These are phyloP conservation scores for Proisotoma minuta DNA, from an alignment of 2,888 invertebrate genomes.

Conservation along the genomic window DNA sequence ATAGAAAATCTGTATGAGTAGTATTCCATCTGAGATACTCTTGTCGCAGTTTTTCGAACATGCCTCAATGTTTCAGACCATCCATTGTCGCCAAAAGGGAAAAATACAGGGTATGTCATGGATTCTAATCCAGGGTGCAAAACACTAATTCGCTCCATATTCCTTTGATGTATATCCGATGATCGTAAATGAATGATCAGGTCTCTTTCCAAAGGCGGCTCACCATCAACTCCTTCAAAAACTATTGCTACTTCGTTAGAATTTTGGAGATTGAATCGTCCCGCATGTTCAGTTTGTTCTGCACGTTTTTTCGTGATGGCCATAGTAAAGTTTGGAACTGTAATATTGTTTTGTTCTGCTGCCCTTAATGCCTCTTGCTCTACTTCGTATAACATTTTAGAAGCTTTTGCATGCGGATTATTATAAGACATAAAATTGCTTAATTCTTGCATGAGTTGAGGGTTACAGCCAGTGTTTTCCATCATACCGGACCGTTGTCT, in stretches of 20 bases:
- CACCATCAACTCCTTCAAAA: slow-evolving; percentile 31
- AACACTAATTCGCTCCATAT: slow-evolving; percentile 10
- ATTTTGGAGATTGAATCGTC: slow-evolving; percentile 38
- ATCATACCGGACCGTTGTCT: slow-evolving; percentile 8
- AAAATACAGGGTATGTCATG: slow-evolving; percentile 43
- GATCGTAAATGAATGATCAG: slow-evolving; percentile 28
- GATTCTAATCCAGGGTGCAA: slow-evolving; percentile 33
- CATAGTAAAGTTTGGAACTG: too few relatives aligned
- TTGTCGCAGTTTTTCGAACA: too few relatives aligned
- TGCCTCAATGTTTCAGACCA: too few relatives aligned
- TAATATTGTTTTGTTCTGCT: neutral
- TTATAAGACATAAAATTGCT: too few relatives aligned
- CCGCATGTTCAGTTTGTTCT: slow-evolving; percentile 16
- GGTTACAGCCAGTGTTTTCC: too few relatives aligned
- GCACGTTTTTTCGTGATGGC: too few relatives aligned
- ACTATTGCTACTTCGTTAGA: slow-evolving; percentile 37
- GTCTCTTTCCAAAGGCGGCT: slow-evolving; percentile 41
- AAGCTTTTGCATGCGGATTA: slow-evolving; percentile 37
- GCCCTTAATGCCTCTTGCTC: slow-evolving; percentile 21
- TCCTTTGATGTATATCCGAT: too few relatives aligned
- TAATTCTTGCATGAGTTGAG: too few relatives aligned
- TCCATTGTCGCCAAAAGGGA: slow-evolving; percentile 36
- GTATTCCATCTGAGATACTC: slow-evolving; percentile 26
- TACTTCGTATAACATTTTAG: slow-evolving; percentile 38
- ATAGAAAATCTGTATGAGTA: slow-evolving; percentile 30